A percentile compares a stretch with the other conserved stretches of the same genome.
These are phyloP conservation scores for Catharus ustulatus DNA, from an alignment of 2,797 vertebrate species.

Conservation along the genomic window DNA sequence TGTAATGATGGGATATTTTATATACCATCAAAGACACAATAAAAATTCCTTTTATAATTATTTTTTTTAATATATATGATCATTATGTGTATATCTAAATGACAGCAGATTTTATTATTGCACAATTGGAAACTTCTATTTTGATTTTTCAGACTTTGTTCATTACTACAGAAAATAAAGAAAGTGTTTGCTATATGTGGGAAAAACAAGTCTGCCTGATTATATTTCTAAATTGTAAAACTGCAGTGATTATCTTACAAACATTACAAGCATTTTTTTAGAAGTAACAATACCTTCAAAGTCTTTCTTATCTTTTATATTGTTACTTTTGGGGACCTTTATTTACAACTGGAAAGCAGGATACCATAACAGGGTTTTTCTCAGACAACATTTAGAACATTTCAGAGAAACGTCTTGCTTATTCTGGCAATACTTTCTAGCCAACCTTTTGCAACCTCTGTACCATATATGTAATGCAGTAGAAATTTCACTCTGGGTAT, in stretches of 20 bases:
- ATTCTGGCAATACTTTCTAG: not conserved
- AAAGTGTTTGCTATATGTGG: not conserved
- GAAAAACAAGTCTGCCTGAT: not conserved
- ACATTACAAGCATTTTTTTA: not conserved
- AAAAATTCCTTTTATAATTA: not conserved
- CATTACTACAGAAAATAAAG: not conserved
- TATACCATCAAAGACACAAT: not conserved
- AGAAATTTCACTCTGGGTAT: not conserved
- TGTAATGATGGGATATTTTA: constrained; percentile 31
- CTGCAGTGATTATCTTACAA: not conserved
- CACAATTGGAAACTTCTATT: not conserved
- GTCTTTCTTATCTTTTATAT: not conserved
- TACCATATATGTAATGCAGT: not conserved
- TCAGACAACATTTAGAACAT: not conserved
- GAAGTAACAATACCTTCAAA: not conserved
- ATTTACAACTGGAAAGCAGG: not conserved
- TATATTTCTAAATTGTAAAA: not conserved
- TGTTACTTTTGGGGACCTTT: not conserved
- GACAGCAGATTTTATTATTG: not conserved
- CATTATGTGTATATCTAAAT: not conserved
- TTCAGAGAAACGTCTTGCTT: not conserved
- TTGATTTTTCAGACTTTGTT: not conserved
- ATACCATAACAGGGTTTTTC: not conserved
- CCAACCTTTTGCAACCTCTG: not conserved
- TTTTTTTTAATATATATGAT: not conserved